Evolutionary conservation across 2,797 vertebrate species (phyloP), one percentile per base, ranked within the genome.

Genomic region (Erethizon dorsatum): DNA sequence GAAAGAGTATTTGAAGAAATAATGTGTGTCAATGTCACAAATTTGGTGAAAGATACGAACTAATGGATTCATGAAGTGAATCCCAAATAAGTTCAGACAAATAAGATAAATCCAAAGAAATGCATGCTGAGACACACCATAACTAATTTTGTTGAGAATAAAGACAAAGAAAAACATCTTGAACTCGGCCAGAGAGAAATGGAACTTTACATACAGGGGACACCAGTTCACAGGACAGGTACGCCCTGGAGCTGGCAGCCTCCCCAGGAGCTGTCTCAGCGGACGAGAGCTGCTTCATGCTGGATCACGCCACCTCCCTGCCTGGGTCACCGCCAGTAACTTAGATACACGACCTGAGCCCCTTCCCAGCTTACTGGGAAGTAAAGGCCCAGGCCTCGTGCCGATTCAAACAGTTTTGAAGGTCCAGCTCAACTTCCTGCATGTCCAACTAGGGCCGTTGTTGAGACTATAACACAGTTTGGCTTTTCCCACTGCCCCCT

Each of bases 11-110:
- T 67, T 33, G 13, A 79, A 92, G 47, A 83, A 88, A 79, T 9
- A 78, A 61, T 33, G 4, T 7, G 57, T 47, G 54, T 65, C 8
- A 83, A 85, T n/a, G 15, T 65, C 90, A 73, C 47, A 93, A 52
- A 91, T 88, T 33, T 57, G 37, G 15, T 83, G 37, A 89, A 88
- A 57, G 47, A 91, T 71, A 71, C 20, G 59, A 77, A 82, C 22
- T 14, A 78, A 80, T 9, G 59, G 50, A 93, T 83, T 90, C 24
- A 82, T 26, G 45, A 83, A 79, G 20, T 65, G 26, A 94, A 93
- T 14, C 12, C 2, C 79, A 94, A 92, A 33, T 67, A 33, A 67
- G 9, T 37, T 9, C 17, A 37, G 33, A 69, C 6, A 37, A 67
- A 67, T 67, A 71, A 86, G 45, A 84, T 86, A 54, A 94, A 31